Percentiles rank a stretch among this genome's conserved stretches.
These are phyloP conservation scores for Synodontis membranacea DNA, from an alignment of 2,113 vertebrate genomes.

Conservation along the genomic window DNA sequence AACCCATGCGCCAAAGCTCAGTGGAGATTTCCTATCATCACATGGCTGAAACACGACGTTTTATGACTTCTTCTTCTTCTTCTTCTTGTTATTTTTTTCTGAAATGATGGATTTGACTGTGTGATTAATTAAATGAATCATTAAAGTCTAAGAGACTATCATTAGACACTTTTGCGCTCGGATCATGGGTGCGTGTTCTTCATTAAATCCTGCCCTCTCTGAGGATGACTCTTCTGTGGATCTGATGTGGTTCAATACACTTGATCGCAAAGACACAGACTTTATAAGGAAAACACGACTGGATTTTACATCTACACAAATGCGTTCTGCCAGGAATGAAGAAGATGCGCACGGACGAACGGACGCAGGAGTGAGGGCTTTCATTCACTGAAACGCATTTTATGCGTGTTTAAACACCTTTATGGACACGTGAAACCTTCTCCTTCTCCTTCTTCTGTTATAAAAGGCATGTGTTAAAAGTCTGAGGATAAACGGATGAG, in stretches of 20 bases:
- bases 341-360: not conserved
- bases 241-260: not conserved
- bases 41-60: not conserved
- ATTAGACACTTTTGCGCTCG: not conserved
- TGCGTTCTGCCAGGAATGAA: not conserved
- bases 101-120: not conserved
- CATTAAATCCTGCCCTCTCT: no score
- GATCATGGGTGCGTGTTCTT: not conserved
- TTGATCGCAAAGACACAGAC: not conserved
- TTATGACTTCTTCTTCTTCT: not conserved
- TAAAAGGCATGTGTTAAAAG: no score
- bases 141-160: not conserved
- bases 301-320: not conserved
- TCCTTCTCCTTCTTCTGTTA: not conserved
- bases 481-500: not conserved
- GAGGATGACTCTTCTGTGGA: not conserved
- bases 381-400: not conserved
- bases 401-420: not conserved
- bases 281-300: not conserved
- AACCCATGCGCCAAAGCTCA: not conserved
- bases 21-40: not conserved
- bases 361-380: not conserved
- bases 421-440: not conserved
- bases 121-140: not conserved
- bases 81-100: not conserved